These are phyloP conservation scores for Andrena trimmerana DNA, from an alignment of 2,888 invertebrate genomes.

Conservation along the genomic window DNA sequence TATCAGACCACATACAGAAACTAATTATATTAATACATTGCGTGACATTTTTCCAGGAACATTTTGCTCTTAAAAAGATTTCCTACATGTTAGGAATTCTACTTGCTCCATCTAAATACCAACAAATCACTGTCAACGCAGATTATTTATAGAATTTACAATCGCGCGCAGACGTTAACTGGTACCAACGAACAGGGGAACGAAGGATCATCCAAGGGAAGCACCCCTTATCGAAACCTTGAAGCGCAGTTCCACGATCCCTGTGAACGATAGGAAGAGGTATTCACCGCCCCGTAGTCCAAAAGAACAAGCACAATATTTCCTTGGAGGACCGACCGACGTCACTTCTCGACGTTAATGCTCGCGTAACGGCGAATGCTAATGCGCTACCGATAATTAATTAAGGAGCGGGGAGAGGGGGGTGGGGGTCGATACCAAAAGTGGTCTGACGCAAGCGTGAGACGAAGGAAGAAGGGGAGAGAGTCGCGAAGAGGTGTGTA, in stretches of 20 bases:
- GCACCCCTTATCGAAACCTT: too few relatives aligned
- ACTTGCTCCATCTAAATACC: too few relatives aligned
- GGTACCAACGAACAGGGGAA: too few relatives aligned
- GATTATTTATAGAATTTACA: too few relatives aligned
- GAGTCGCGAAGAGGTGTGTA: slow-evolving; percentile 72
- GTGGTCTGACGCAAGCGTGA: slow-evolving; percentile 73
- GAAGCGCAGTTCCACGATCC: too few relatives aligned
- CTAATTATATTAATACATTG: too few relatives aligned
- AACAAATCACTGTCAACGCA: too few relatives aligned
- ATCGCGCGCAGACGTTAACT: background rate
- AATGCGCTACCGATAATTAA: slow-evolving; percentile 76
- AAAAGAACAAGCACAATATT: slow-evolving; percentile 38
- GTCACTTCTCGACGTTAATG: slow-evolving; percentile 35
- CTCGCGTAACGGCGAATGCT: slow-evolving; percentile 60
- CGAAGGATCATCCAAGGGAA: too few relatives aligned
- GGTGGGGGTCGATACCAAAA: slow-evolving; percentile 72
- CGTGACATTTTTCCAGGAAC: too few relatives aligned
- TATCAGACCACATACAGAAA: background rate
- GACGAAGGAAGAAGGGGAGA: slow-evolving; percentile 67
- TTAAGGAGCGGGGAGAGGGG: slow-evolving; percentile 63
- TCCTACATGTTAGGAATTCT: background rate
- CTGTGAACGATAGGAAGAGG: background rate
- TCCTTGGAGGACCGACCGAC: slow-evolving; percentile 19
- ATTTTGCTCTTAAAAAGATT: background rate
- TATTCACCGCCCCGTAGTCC: background rate